Evolutionary conservation across 2,113 vertebrate genomes (phyloP).

Genomic region (Aptenodytes patagonicus): DNA sequence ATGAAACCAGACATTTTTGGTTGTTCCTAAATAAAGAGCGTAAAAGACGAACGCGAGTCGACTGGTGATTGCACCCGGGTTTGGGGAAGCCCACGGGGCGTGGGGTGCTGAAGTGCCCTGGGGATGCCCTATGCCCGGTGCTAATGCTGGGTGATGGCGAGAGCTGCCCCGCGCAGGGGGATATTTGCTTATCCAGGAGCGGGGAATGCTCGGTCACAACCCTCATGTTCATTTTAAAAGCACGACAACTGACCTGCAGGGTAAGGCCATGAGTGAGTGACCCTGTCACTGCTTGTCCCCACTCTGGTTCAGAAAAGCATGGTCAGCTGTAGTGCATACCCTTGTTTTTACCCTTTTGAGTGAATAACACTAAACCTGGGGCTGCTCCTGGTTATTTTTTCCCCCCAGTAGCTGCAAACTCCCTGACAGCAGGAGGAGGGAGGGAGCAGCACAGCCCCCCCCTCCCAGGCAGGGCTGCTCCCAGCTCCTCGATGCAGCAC

Average conservation of each 20-base stretch:
- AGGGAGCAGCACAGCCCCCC: neutral
- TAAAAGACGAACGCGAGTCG: neutral
- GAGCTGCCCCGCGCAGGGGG: accelerated
- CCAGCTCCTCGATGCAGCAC: neutral
- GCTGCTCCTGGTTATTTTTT: neutral
- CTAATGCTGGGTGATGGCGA: neutral
- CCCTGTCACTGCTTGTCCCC: neutral
- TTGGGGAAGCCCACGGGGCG: neutral
- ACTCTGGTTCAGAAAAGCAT: accelerated
- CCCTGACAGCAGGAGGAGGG: neutral
- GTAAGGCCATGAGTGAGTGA: neutral
- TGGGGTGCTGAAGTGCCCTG: neutral
- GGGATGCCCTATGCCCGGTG: neutral
- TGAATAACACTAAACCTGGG: neutral
- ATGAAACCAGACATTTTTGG: conserved; percentile 75
- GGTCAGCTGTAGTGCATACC: neutral
- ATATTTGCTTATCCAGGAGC: neutral
- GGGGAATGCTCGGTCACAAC: neutral
- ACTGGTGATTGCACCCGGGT: neutral
- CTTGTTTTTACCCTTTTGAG: neutral
- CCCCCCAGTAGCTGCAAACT: neutral
- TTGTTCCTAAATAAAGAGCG: conserved; percentile 78
- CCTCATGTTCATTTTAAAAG: neutral
- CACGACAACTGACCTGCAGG: accelerated
- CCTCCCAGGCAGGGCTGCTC: neutral